phyloP scores from a whole-genome alignment of 2,888 invertebrate genomes.

The Heliconius ethilla region DNA sequence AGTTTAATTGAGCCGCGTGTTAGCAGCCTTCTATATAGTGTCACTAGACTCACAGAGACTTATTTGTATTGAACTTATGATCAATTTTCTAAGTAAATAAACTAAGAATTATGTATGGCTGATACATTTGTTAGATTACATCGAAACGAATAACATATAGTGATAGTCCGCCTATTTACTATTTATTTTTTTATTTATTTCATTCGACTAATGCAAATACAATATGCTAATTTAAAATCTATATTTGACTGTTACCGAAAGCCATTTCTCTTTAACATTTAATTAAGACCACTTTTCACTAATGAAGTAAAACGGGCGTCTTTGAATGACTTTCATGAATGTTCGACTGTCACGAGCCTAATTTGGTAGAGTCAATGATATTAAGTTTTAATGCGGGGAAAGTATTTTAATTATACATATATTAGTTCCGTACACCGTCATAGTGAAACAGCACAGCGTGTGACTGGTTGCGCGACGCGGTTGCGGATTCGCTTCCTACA shows the following conservation, averaged over 20 bases:
- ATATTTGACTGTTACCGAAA: not conserved
- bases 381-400: slow-evolving; percentile 2
- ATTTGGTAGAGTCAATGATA: not conserved
- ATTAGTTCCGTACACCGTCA: not conserved
- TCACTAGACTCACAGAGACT: not conserved
- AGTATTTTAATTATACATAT: slow-evolving; percentile 12
- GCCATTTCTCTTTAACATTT: not conserved
- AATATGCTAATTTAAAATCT: not conserved
- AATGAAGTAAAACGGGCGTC: slow-evolving; percentile 2
- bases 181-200: too few relatives aligned
- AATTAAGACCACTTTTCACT: not conserved
- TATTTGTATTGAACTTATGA: too few relatives aligned
- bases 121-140: too few relatives aligned
- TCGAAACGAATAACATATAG: too few relatives aligned
- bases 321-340: not conserved
- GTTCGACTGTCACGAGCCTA: not conserved
- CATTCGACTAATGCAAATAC: too few relatives aligned
- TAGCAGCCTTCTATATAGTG: not conserved
- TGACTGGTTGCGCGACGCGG: not conserved
- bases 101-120: too few relatives aligned
- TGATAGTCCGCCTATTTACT: too few relatives aligned
- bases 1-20: not conserved
- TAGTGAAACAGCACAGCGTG: too few relatives aligned
- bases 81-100: too few relatives aligned
- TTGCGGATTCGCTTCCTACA: not conserved